Percentiles rank a stretch among this genome's conserved stretches.
Evolutionary conservation across 2,113 vertebrate genomes (phyloP).

Genomic region (Platysternon megacephalum): DNA sequence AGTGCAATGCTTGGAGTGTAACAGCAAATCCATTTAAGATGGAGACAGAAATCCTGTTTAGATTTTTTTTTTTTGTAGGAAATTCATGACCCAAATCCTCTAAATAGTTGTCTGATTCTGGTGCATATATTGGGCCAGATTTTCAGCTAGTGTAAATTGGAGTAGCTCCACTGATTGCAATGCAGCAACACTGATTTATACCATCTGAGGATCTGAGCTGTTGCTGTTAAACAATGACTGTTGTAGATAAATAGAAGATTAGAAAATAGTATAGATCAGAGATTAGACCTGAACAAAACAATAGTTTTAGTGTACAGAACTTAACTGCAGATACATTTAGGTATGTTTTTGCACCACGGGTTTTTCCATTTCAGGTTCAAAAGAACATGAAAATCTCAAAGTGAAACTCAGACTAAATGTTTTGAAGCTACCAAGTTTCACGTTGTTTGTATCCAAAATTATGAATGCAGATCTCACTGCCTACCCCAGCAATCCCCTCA

Average conservation of each 20-base stretch:
- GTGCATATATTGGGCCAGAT: background rate
- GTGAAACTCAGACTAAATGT: background rate
- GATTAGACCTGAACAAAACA: background rate
- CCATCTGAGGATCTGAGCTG: background rate
- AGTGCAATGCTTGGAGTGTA: constrained; percentile 33
- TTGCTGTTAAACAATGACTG: background rate
- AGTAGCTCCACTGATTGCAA: background rate
- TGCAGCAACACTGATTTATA: background rate
- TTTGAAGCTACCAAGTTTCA: background rate
- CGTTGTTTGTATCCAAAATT: background rate
- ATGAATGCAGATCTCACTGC: accelerated
- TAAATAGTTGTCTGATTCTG: background rate
- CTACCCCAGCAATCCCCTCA: background rate
- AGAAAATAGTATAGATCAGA: background rate
- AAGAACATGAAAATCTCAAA: background rate
- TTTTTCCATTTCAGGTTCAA: background rate
- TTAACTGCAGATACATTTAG: background rate
- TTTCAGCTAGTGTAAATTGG: background rate
- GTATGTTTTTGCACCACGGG: background rate
- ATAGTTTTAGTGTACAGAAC: background rate
- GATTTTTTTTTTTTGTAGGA: background rate
- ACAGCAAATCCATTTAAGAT: constrained; percentile 37
- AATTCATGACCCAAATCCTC: background rate
- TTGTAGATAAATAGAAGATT: background rate
- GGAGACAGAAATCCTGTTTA: constrained; percentile 10